Evolutionary conservation across 2,888 invertebrate genomes (phyloP).

Genomic region (Andrena bucephala): DNA sequence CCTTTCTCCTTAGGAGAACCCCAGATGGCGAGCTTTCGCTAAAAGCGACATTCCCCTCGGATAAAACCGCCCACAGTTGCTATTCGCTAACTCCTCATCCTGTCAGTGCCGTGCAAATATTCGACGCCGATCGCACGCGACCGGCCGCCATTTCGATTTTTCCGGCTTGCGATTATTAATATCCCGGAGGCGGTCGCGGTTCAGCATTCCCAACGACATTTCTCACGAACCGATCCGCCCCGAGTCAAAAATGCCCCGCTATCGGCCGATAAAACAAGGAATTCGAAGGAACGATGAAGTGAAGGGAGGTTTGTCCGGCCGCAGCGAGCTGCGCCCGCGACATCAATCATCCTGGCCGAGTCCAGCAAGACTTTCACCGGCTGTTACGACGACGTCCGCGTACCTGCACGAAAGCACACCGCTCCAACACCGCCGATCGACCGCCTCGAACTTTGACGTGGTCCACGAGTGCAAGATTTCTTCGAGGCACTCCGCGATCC

Average conservation of each 20-base stretch:
- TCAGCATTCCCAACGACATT: slow-evolving; percentile 64
- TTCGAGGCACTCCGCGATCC: background rate
- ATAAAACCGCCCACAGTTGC: background rate
- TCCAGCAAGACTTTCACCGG: slow-evolving; percentile 72
- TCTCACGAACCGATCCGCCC: slow-evolving; percentile 47
- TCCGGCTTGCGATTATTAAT: slow-evolving; percentile 48
- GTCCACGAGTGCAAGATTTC: background rate
- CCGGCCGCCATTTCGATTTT: slow-evolving; percentile 21
- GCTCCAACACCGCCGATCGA: background rate
- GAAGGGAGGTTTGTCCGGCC: slow-evolving; percentile 72
- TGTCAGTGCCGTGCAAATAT: background rate
- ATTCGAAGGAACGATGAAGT: slow-evolving; percentile 68
- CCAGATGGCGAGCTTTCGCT: background rate
- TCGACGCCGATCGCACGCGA: slow-evolving; percentile 20
- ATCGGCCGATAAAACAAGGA: slow-evolving; percentile 67
- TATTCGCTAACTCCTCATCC: background rate
- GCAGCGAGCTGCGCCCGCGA: slow-evolving; percentile 67
- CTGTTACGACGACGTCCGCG: slow-evolving; percentile 64
- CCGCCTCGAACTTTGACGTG: slow-evolving; percentile 2
- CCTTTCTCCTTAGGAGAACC: no score
- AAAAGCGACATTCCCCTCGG: background rate
- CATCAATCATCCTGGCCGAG: slow-evolving; percentile 73
- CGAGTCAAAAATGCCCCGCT: slow-evolving; percentile 41
- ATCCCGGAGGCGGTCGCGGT: slow-evolving; percentile 46
- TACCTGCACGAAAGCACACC: slow-evolving; percentile 38